phyloP scores from a whole-genome alignment of 2,113 vertebrate genomes.

The Leptodactylus fuscus region DNA sequence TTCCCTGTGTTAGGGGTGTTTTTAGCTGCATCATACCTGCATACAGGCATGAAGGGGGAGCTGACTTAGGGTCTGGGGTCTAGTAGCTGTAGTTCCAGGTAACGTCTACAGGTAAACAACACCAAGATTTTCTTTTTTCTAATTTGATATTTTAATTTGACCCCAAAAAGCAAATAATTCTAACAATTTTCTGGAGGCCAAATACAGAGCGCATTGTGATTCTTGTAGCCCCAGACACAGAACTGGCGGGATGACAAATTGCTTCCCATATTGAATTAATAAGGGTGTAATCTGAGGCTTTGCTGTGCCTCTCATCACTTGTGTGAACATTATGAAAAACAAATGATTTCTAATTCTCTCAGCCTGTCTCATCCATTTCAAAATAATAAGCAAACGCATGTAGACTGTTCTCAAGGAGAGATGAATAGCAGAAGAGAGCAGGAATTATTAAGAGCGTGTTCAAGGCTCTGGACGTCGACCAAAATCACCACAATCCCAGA shows the following conservation, averaged over 20 bases:
- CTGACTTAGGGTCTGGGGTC: no score
- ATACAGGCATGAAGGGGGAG: no score
- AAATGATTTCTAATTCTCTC: slow-evolving; percentile 49
- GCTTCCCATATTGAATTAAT: slow-evolving; percentile 57
- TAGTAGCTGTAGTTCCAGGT: no score
- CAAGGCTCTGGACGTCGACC: slow-evolving; percentile 30
- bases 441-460: slow-evolving; percentile 26
- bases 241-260: slow-evolving; percentile 36
- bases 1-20: no score
- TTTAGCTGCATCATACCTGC: no score
- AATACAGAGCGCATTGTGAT: not conserved
- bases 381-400: slow-evolving; percentile 50
- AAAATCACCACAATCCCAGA: slow-evolving; percentile 23
- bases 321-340: slow-evolving; percentile 47
- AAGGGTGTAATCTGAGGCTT: slow-evolving; percentile 40
- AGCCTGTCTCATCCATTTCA: slow-evolving; percentile 43
- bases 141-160: not conserved
- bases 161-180: not conserved
- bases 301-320: slow-evolving; percentile 38
- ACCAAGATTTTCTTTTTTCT: not conserved
- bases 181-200: not conserved
- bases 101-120: not conserved
- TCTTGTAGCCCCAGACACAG: not conserved
- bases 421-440: slow-evolving; percentile 25
- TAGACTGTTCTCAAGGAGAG: slow-evolving; percentile 16